Percentiles rank a stretch among this genome's conserved stretches.
Evolutionary conservation across 2,888 invertebrate genomes (phyloP).

Genomic region (Acleris emargana): DNA sequence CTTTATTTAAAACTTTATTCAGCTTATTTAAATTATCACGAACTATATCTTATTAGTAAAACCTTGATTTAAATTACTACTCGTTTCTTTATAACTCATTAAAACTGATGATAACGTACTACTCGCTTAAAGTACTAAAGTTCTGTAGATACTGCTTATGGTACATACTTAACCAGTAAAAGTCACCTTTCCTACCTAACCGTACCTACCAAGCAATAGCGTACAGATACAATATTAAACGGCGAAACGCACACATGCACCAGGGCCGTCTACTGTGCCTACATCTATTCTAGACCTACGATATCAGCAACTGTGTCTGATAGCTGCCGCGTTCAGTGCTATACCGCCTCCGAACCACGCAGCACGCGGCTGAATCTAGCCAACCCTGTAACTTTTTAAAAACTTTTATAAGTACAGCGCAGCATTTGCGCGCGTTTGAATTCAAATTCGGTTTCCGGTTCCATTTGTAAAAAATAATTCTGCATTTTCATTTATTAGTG

Average conservation of each 20-base stretch:
- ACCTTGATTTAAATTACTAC: too few species aligned
- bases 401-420: neutral
- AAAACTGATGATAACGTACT: too few species aligned
- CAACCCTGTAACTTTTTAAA: conserved; percentile 40
- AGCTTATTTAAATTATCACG: too few species aligned
- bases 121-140: too few species aligned
- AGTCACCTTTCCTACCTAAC: too few species aligned
- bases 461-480: conserved; percentile 1
- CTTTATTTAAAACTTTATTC: too few species aligned
- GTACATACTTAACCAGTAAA: too few species aligned
- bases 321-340: conserved; percentile 68
- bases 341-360: conserved; percentile 61
- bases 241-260: conserved; percentile 42
- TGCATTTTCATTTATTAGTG: neutral
- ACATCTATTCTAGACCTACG: conserved; percentile 71
- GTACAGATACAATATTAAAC: conserved; percentile 18
- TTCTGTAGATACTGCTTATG: too few species aligned
- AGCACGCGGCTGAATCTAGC: conserved; percentile 59
- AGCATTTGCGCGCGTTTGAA: conserved; percentile 12
- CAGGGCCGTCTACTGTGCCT: conserved; percentile 50
- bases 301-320: conserved; percentile 69
- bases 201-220: neutral
- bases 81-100: too few species aligned
- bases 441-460: neutral
- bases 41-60: too few species aligned